These are phyloP conservation scores for Rallus crepitans DNA, from an alignment of 2,797 vertebrate species.

Conservation along the genomic window DNA sequence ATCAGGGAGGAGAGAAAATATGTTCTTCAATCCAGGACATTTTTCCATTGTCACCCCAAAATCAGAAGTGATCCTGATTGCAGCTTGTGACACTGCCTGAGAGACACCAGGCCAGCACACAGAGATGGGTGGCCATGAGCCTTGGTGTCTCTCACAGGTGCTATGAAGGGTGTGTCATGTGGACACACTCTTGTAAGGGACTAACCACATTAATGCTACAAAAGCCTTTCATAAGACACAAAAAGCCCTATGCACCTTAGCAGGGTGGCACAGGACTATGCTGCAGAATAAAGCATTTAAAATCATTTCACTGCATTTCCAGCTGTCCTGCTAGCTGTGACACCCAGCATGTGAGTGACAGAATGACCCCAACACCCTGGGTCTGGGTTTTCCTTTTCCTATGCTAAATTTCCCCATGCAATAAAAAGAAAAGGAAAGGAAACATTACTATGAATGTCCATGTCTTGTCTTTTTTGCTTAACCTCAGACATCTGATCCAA, in stretches of 20 bases:
- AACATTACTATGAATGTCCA: background rate
- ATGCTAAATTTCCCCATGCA: background rate
- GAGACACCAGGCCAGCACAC: background rate
- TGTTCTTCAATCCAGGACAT: background rate
- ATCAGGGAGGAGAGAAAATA: background rate
- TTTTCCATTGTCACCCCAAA: background rate
- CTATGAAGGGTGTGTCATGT: background rate
- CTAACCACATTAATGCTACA: background rate
- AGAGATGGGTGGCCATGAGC: background rate
- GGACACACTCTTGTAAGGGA: fast-evolving
- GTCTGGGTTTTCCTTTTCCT: background rate
- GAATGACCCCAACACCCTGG: background rate
- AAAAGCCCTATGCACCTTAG: background rate
- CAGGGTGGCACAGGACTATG: background rate
- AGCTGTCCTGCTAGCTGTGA: background rate
- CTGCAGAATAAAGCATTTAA: background rate
- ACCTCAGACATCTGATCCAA: background rate
- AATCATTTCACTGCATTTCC: background rate
- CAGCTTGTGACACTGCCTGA: background rate
- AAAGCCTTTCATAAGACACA: background rate
- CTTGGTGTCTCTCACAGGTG: background rate
- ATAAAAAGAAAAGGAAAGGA: background rate
- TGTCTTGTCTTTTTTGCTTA: background rate
- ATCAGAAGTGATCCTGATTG: background rate
- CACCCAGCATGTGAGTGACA: background rate